Evolutionary conservation across 2,888 invertebrate species (phyloP).

Genomic region (Drosophila anceps): DNA sequence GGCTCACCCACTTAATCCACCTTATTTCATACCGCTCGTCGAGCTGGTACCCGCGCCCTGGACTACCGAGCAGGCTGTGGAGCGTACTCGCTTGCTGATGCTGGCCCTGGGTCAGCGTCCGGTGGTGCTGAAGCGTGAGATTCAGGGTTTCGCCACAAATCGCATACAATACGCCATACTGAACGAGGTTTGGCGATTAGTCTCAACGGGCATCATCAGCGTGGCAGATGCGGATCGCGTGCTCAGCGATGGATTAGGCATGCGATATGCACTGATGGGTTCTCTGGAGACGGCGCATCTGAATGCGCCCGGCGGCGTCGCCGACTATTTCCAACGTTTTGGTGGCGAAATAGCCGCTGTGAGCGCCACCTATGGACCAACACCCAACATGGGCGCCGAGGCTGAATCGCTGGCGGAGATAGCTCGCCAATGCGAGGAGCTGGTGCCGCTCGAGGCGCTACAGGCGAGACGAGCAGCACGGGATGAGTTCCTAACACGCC

Average conservation of each 20-base stretch:
- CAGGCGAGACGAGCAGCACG: constrained; percentile 91
- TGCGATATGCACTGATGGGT: constrained; percentile 97
- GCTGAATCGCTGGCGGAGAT: constrained; percentile 89
- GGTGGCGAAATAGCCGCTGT: constrained; percentile 87
- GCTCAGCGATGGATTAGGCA: constrained; percentile 96
- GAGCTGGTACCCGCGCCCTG: constrained; percentile 98
- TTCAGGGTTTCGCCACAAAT: constrained; percentile 96
- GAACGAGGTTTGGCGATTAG: constrained; percentile 96
- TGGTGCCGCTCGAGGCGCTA: constrained; percentile 90
- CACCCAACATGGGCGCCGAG: constrained; percentile 89
- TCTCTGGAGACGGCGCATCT: constrained; percentile 97
- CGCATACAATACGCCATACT: constrained; percentile 97
- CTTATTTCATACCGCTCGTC: constrained; percentile 97
- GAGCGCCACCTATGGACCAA: constrained; percentile 90
- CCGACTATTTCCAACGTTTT: constrained; percentile 88
- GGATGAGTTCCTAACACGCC: constrained; percentile 91
- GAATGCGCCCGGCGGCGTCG: constrained; percentile 95
- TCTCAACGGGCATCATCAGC: constrained; percentile 91
- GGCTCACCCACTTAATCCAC: constrained; percentile 98
- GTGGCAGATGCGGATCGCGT: constrained; percentile 96
- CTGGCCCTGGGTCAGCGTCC: constrained; percentile 95
- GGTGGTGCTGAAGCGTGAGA: constrained; percentile 93
- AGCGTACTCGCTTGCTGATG: constrained; percentile 91
- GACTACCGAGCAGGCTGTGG: constrained; percentile 91
- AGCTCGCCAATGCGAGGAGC: constrained; percentile 89